phyloP scores from a whole-genome alignment of 2,797 vertebrate genomes.

The Bryconaethiops microstoma region DNA sequence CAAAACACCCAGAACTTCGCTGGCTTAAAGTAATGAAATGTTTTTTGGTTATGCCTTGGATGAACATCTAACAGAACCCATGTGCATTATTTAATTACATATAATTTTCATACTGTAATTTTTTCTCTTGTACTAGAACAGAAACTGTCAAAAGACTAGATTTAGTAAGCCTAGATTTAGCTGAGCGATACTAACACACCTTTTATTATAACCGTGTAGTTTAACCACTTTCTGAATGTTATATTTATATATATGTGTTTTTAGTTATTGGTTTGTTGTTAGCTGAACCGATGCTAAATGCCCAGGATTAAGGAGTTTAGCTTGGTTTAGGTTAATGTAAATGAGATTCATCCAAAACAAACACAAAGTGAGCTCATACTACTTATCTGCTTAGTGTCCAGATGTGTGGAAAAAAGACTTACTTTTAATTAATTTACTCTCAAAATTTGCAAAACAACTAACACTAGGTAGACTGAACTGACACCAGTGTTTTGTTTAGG shows the following conservation, averaged over 20 bases:
- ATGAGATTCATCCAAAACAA: too few relatives aligned
- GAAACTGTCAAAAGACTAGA: background rate
- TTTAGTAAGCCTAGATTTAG: too few relatives aligned
- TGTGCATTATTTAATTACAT: too few relatives aligned
- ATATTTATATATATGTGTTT: too few relatives aligned
- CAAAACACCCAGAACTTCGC: too few relatives aligned
- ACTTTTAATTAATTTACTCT: background rate
- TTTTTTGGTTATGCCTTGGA: too few relatives aligned
- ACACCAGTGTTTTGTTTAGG: constrained; percentile 33
- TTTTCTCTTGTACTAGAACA: too few relatives aligned
- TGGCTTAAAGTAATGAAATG: too few relatives aligned
- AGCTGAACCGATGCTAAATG: background rate
- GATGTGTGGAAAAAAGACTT: background rate
- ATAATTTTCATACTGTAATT: too few relatives aligned
- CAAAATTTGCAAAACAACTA: background rate
- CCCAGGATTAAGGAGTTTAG: background rate
- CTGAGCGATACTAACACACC: background rate
- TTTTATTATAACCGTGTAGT: too few relatives aligned
- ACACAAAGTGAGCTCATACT: background rate
- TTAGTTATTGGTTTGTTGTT: background rate
- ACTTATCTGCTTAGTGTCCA: background rate
- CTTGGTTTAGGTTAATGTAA: background rate
- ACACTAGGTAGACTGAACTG: background rate
- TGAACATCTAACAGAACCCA: too few relatives aligned
- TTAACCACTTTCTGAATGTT: too few relatives aligned